Conservation (phyloP, 2,113 vertebrate genomes). For the Aplodontia rufa region DNA sequence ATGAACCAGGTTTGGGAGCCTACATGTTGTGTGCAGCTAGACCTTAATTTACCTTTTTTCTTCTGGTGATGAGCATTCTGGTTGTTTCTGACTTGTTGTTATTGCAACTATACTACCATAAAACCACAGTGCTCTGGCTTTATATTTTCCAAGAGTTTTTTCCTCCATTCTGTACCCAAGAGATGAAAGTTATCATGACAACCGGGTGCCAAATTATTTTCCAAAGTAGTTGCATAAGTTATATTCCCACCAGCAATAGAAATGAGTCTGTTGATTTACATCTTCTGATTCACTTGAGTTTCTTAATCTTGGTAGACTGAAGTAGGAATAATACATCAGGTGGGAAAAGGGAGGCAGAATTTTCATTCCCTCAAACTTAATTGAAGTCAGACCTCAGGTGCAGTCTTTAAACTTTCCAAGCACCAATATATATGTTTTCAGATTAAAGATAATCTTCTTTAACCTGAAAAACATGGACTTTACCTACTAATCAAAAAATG, state of each 20-base stretch:
- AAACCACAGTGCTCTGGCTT: not conserved
- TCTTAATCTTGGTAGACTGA: not conserved
- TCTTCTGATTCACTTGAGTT: not conserved
- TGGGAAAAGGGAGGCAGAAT: not conserved
- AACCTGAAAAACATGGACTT: not conserved
- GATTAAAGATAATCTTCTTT: not conserved
- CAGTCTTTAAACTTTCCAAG: not conserved
- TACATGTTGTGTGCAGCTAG: not conserved
- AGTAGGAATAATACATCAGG: not conserved
- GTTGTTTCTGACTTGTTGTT: not conserved
- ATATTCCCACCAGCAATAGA: not conserved
- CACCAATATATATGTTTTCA: not conserved
- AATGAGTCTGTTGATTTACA: not conserved
- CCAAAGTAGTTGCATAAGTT: not conserved
- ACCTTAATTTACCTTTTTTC: no score
- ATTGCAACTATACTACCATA: not conserved
- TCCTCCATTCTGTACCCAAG: not conserved
- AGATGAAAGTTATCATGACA: not conserved
- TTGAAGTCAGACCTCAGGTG: not conserved
- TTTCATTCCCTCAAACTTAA: not conserved
- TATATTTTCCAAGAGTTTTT: not conserved
- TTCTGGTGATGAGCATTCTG: rapidly evolving
- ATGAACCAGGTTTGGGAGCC: not conserved
- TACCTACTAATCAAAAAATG: not conserved
- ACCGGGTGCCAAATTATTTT: not conserved